Conservation (phyloP, 2,113 vertebrate species). For the Vulpes ferrilata region DNA sequence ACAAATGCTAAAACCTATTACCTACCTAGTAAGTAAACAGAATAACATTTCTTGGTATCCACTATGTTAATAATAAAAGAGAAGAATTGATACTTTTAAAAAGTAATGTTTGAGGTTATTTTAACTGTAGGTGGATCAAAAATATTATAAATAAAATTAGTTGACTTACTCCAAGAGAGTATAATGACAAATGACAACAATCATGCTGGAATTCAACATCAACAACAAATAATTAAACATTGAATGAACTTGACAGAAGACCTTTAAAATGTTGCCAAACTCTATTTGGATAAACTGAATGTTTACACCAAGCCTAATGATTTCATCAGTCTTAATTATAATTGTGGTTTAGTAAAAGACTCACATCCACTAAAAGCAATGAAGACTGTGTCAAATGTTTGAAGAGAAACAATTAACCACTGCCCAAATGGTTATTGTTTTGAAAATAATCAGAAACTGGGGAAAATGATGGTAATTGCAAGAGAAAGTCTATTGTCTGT, state of each 20-base stretch:
- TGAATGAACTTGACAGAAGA: slow-evolving; percentile 90
- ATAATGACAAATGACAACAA: slow-evolving; percentile 83
- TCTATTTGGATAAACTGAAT: slow-evolving; percentile 89
- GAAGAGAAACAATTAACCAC: slow-evolving; percentile 85
- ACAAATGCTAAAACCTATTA: neutral
- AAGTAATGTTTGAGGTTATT: slow-evolving; percentile 60
- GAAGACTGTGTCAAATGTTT: slow-evolving; percentile 86
- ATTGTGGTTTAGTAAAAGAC: slow-evolving; percentile 80
- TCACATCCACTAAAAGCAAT: slow-evolving; percentile 85
- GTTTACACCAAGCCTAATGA: slow-evolving; percentile 90
- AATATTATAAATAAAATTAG: slow-evolving; percentile 73
- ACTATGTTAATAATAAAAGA: neutral
- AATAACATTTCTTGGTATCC: neutral
- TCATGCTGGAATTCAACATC: slow-evolving; percentile 83
- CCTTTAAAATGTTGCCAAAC: slow-evolving; percentile 90
- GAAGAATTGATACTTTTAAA: neutral
- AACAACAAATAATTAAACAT: slow-evolving; percentile 87
- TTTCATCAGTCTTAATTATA: slow-evolving; percentile 92
- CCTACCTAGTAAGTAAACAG: neutral
- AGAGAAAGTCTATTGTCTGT: slow-evolving; percentile 75
- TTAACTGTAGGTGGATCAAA: slow-evolving; percentile 68
- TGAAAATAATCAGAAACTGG: slow-evolving; percentile 85
- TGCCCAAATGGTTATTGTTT: slow-evolving; percentile 85
- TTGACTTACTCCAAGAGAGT: slow-evolving; percentile 57
- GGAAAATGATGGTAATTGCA: slow-evolving; percentile 75